Percentiles rank a stretch among this genome's conserved stretches.
These are phyloP conservation scores for Neuroterus valhalla DNA, from an alignment of 1,140 invertebrate genomes.

Conservation along the genomic window DNA sequence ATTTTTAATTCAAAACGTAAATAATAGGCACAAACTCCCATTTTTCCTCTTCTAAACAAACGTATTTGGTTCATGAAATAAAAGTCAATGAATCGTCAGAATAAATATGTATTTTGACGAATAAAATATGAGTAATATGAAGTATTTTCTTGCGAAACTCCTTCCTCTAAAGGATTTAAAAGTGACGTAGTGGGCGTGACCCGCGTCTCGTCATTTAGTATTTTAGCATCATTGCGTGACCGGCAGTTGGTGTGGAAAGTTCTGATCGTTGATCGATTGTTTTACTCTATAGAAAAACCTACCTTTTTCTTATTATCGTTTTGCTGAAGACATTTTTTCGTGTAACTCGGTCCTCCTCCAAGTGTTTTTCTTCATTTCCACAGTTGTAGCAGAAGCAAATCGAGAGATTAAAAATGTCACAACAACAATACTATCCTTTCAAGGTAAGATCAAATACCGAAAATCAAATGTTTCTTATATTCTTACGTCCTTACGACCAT, in stretches of 20 bases:
- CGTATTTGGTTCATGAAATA: background rate
- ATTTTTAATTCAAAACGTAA: too few species aligned
- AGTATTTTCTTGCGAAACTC: background rate
- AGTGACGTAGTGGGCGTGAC: slow-evolving; percentile 48
- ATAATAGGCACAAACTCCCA: background rate
- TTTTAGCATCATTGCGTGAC: slow-evolving; percentile 38
- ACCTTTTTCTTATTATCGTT: slow-evolving; percentile 18
- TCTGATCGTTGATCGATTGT: background rate
- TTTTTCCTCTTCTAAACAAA: background rate
- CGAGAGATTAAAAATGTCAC: slow-evolving; percentile 54
- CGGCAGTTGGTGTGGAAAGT: slow-evolving; percentile 43
- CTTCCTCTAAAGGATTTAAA: background rate
- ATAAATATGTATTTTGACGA: background rate
- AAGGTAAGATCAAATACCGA: slow-evolving; percentile 57
- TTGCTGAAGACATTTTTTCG: background rate
- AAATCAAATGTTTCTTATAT: slow-evolving; percentile 12
- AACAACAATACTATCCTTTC: slow-evolving; percentile 68
- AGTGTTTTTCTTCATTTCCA: slow-evolving; percentile 24
- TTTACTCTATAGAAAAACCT: background rate
- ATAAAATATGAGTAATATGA: background rate
- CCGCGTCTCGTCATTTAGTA: background rate
- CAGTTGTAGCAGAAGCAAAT: background rate
- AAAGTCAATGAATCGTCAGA: background rate
- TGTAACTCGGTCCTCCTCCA: slow-evolving; percentile 1
- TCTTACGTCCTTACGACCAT: slow-evolving; percentile 29